Conservation (phyloP, 2,888 invertebrate genomes). For the Parnassius mnemosyne region DNA sequence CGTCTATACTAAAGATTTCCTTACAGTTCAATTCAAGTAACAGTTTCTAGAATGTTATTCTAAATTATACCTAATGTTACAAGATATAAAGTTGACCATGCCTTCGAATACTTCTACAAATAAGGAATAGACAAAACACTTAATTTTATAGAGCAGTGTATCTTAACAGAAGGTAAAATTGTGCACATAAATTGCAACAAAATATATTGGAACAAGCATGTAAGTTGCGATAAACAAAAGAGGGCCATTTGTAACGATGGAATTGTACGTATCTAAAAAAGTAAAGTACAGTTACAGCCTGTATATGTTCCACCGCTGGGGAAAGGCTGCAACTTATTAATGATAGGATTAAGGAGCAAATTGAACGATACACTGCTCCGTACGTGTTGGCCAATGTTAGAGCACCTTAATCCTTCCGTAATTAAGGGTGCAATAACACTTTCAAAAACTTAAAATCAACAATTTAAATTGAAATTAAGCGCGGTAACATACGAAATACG, state of each 20-base stretch:
- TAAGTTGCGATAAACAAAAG: neutral
- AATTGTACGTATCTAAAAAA: no score
- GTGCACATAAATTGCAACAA: constrained; percentile 30
- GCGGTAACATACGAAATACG: neutral
- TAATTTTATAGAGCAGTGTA: constrained; percentile 43
- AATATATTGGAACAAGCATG: constrained; percentile 8
- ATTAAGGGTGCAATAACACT: no score
- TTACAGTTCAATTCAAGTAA: constrained; percentile 1
- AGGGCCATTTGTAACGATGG: neutral
- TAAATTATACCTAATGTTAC: neutral
- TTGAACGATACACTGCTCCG: no score
- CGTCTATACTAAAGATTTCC: constrained; percentile 12
- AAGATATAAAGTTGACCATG: constrained; percentile 10
- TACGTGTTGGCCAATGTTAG: no score
- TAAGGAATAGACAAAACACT: constrained; percentile 45
- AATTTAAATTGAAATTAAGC: neutral
- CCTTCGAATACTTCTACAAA: constrained; percentile 15
- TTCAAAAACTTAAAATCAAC: neutral
- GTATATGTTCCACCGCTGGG: no score
- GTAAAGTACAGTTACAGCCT: no score
- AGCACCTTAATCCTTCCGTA: no score
- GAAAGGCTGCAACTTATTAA: no score
- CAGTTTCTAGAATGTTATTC: neutral
- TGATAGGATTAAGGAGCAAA: no score
- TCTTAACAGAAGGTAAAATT: constrained; percentile 35